Percentiles rank a stretch among this genome's conserved stretches.
These are phyloP conservation scores for Diglossa cyanea DNA, from an alignment of 2,797 vertebrate genomes.

Conservation along the genomic window DNA sequence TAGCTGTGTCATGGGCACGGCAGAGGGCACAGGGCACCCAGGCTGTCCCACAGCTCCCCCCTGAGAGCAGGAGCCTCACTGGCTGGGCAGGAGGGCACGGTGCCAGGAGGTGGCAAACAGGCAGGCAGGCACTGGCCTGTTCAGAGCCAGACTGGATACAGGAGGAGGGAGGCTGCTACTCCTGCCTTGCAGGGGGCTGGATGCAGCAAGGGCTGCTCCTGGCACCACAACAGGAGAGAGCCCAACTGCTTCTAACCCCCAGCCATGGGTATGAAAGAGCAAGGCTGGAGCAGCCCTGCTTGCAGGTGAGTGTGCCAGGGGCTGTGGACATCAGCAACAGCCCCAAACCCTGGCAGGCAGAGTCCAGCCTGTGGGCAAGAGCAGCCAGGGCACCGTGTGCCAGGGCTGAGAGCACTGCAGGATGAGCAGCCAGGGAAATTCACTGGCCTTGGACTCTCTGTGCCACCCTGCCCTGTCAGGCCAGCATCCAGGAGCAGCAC, in stretches of 20 bases:
- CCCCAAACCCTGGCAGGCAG: fast-evolving
- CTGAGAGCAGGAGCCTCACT: background rate
- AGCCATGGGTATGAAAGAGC: background rate
- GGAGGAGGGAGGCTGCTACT: background rate
- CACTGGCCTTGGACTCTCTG: background rate
- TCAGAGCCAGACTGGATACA: background rate
- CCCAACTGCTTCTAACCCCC: background rate
- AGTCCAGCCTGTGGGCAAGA: background rate
- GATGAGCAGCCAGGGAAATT: background rate
- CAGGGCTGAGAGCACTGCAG: background rate
- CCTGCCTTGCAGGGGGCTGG: background rate
- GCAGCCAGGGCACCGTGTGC: background rate
- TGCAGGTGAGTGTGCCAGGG: background rate
- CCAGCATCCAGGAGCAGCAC: background rate
- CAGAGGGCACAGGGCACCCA: background rate
- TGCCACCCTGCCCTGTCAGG: background rate
- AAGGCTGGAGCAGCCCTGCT: background rate
- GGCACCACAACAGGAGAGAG: background rate
- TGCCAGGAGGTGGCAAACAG: background rate
- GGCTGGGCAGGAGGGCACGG: background rate
- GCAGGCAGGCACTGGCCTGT: background rate
- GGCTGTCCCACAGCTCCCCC: background rate
- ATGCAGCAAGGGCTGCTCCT: background rate
- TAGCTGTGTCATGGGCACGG: fast-evolving
- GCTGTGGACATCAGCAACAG: background rate